Conservation (phyloP, 2,888 invertebrate species). For the Crepidodera aurea region DNA sequence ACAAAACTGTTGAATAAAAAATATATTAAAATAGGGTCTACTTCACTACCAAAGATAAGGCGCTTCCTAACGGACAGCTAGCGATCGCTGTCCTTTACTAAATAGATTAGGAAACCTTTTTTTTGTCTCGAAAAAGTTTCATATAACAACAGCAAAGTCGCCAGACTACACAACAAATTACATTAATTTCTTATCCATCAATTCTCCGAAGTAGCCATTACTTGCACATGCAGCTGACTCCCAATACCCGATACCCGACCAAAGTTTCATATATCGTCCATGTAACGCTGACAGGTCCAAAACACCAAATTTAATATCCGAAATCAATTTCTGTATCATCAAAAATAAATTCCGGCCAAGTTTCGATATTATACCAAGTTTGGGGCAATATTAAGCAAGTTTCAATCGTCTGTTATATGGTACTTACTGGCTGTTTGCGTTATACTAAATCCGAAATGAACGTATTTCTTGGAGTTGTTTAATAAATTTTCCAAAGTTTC, state of each 20-base stretch:
- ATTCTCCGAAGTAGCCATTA: conserved; percentile 26
- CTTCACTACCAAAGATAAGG: no score
- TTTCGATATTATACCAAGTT: conserved; percentile 27
- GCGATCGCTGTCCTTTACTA: no score
- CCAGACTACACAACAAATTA: conserved; percentile 11
- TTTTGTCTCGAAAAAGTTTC: neutral
- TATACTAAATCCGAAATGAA: conserved; percentile 15
- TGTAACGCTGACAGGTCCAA: conserved; percentile 14
- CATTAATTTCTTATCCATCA: conserved; percentile 27
- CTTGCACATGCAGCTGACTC: conserved; percentile 27
- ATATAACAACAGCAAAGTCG: neutral
- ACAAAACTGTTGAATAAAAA: no score
- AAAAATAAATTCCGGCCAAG: conserved; percentile 32
- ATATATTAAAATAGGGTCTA: no score
- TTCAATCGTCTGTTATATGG: conserved; percentile 30
- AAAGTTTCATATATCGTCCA: conserved; percentile 27
- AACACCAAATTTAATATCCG: conserved; percentile 32
- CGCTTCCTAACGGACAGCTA: no score
- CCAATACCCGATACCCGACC: conserved; percentile 16
- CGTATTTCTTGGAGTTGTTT: conserved; percentile 17
- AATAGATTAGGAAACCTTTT: no score
- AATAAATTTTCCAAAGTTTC: conserved; percentile 8
- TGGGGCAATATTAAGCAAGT: conserved; percentile 32
- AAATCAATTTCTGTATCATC: conserved; percentile 33
- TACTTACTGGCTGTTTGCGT: conserved; percentile 8